Conservation (phyloP, 2,888 invertebrate species). For the Clusia tigrina region DNA sequence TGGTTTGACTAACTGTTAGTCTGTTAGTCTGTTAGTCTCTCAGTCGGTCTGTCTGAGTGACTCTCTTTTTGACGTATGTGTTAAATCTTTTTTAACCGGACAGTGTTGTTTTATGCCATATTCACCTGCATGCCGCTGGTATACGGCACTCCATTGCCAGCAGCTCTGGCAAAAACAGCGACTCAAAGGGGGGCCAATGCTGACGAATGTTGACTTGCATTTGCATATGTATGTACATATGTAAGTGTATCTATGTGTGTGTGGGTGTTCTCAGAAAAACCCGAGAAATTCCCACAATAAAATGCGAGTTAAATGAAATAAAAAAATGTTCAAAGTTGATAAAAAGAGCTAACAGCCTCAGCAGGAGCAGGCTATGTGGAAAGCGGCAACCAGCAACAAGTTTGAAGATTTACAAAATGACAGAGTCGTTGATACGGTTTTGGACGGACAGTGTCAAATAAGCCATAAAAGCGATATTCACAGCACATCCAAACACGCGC, state of each 20-base stretch:
- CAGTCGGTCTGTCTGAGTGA: no score
- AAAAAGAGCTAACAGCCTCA: constrained; percentile 10
- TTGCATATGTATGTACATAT: constrained; percentile 17
- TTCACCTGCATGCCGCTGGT: no score
- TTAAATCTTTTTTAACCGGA: no score
- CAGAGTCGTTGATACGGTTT: not conserved
- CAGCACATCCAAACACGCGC: no score
- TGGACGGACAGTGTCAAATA: not conserved
- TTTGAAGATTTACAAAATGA: constrained; percentile 8
- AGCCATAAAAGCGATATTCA: not conserved
- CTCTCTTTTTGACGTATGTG: no score
- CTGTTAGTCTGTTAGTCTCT: no score
- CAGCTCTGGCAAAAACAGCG: not conserved
- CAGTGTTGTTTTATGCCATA: no score
- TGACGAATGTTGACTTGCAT: not conserved
- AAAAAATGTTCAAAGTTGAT: constrained; percentile 33
- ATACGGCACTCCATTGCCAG: no score
- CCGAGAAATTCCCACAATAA: constrained; percentile 65
- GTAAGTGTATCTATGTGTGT: constrained; percentile 37
- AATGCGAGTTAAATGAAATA: constrained; percentile 27
- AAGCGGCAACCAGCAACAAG: constrained; percentile 16
- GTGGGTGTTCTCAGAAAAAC: constrained; percentile 62
- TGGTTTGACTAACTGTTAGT: no score
- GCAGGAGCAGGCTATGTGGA: no score
- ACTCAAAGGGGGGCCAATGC: not conserved